Evolutionary conservation across 1,140 invertebrate genomes (phyloP).

Genomic region (Formica exsecta): DNA sequence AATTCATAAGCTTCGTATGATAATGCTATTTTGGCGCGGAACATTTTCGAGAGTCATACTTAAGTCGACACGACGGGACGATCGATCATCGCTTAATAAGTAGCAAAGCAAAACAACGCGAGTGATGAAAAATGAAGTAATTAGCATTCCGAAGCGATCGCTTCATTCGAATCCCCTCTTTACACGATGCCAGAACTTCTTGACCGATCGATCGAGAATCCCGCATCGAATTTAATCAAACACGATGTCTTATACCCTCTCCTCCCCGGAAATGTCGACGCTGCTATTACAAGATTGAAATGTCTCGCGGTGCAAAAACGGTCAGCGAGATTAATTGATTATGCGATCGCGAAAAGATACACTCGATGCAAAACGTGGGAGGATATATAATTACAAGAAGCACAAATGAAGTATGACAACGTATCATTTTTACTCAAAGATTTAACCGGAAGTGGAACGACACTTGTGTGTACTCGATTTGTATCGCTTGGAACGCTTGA

Average conservation of each 20-base stretch:
- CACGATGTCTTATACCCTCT: slow-evolving; percentile 46
- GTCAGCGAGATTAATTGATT: slow-evolving; percentile 58
- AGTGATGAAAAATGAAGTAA: slow-evolving; percentile 77
- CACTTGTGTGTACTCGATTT: slow-evolving; percentile 25
- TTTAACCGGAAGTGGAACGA: slow-evolving; percentile 15
- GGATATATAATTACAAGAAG: slow-evolving; percentile 29
- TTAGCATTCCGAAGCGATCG: slow-evolving; percentile 72
- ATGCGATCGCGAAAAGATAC: background rate
- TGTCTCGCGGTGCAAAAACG: slow-evolving; percentile 18
- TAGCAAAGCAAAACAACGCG: slow-evolving; percentile 61
- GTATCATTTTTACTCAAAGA: slow-evolving; percentile 4
- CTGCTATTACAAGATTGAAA: slow-evolving; percentile 27
- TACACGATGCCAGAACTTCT: background rate
- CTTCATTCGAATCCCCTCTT: slow-evolving; percentile 37
- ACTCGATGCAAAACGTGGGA: background rate
- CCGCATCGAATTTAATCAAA: slow-evolving; percentile 55
- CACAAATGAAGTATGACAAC: slow-evolving; percentile 28
- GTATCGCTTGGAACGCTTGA: slow-evolving; percentile 8
- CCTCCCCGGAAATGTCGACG: background rate
- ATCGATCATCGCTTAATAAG: slow-evolving; percentile 77
- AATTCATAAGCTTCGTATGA: slow-evolving; percentile 47
- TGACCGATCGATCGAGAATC: slow-evolving; percentile 46
- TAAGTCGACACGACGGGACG: slow-evolving; percentile 55
- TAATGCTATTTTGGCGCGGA: slow-evolving; percentile 56
- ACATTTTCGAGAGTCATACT: slow-evolving; percentile 53